phyloP scores from a whole-genome alignment of 2,888 invertebrate species.

The Hydriomena furcata region DNA sequence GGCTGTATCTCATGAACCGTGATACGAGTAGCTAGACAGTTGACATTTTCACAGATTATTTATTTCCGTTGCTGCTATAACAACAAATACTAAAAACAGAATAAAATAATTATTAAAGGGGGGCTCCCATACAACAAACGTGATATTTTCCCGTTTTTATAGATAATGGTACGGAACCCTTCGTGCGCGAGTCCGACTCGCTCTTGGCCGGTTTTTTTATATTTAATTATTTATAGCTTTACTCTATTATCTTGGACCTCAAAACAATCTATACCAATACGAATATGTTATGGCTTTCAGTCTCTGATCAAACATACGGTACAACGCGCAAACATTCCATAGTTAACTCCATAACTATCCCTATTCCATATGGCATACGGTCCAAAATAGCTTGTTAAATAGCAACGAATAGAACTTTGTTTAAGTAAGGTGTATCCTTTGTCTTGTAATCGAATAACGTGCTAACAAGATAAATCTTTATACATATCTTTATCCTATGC shows the following conservation, averaged over 20 bases:
- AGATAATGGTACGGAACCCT: no score
- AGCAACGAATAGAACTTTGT: not conserved
- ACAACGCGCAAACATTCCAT: slow-evolving; percentile 17
- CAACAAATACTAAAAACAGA: no score
- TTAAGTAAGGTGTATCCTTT: not conserved
- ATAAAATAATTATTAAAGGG: no score
- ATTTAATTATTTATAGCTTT: slow-evolving; percentile 29
- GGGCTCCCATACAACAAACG: no score
- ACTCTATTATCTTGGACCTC: slow-evolving; percentile 35
- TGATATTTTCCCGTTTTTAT: no score
- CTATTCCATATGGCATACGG: not conserved
- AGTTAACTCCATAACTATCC: slow-evolving; percentile 1
- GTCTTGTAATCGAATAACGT: slow-evolving; percentile 7
- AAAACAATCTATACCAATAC: slow-evolving; percentile 58
- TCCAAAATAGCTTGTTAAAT: slow-evolving; percentile 2
- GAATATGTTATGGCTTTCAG: slow-evolving; percentile 64
- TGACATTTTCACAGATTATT: no score
- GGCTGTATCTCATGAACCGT: no score
- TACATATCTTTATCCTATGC: not conserved
- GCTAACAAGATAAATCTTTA: slow-evolving; percentile 1
- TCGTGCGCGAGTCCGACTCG: no score
- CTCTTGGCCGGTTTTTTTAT: no score
- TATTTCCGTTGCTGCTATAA: no score
- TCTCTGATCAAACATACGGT: slow-evolving; percentile 45
- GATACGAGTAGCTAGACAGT: no score